Evolutionary conservation across 2,113 vertebrate species (phyloP).

Genomic region (Mungos mungo): DNA sequence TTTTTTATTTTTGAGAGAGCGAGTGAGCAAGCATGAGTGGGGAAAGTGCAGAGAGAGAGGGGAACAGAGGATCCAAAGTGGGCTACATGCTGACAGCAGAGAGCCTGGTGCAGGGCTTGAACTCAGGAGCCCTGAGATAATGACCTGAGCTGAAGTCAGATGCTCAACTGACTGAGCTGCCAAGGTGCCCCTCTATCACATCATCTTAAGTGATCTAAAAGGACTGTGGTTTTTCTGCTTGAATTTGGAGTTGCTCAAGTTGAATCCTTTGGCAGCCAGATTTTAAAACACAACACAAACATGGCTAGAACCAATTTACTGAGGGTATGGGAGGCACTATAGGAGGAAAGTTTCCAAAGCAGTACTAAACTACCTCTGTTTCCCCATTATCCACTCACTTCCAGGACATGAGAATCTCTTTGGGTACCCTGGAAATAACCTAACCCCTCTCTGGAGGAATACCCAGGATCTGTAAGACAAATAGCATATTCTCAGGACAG

Average conservation of each 20-base stretch:
- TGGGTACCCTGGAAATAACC: neutral
- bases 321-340: neutral
- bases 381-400: neutral
- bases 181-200: neutral
- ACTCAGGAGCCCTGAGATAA: too few species aligned
- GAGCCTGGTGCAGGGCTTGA: too few species aligned
- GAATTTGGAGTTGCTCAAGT: constrained; percentile 5
- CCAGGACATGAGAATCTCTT: neutral
- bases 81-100: too few species aligned
- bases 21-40: too few species aligned
- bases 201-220: neutral
- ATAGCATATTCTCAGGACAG: neutral
- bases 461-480: neutral
- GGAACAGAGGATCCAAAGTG: too few species aligned
- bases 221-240: neutral
- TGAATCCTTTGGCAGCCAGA: constrained; percentile 13
- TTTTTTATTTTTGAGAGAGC: too few species aligned
- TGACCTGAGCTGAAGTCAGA: too few species aligned
- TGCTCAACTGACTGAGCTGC: too few species aligned
- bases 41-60: too few species aligned
- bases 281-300: constrained; percentile 18
- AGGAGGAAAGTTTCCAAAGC: neutral
- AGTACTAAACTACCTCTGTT: neutral
- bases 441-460: neutral
- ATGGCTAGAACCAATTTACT: constrained; percentile 1